phyloP scores from a whole-genome alignment of 2,797 vertebrate species.

The Percopsis omiscomaycus region DNA sequence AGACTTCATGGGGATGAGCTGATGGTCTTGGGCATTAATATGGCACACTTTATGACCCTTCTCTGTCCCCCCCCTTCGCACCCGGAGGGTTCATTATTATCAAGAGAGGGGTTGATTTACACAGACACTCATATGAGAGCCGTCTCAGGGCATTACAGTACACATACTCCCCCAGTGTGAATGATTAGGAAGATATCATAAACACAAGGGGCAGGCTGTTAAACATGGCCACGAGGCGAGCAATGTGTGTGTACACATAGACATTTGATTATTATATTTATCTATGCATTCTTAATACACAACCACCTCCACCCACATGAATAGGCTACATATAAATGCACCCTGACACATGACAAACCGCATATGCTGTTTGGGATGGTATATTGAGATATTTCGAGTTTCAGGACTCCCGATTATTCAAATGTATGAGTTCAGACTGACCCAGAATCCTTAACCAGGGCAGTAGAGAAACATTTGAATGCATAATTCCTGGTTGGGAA shows the following conservation, averaged over 20 bases:
- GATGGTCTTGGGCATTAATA: constrained; percentile 46
- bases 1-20: constrained; percentile 22
- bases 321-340: constrained; percentile 51
- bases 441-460: constrained; percentile 28
- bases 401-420: constrained; percentile 62
- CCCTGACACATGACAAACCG: constrained; percentile 70
- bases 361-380: constrained; percentile 62
- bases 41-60: constrained; percentile 54
- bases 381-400: constrained; percentile 55
- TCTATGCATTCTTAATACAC: constrained; percentile 48
- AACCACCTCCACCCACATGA: constrained; percentile 59
- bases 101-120: constrained; percentile 79
- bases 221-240: constrained; percentile 71
- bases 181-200: constrained; percentile 86
- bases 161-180: constrained; percentile 81
- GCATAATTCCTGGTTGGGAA: not conserved
- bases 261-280: constrained; percentile 56
- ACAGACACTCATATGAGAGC: constrained; percentile 84
- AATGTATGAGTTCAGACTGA: constrained; percentile 57
- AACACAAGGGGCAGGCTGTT: constrained; percentile 78
- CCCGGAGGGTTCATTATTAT: constrained; percentile 76
- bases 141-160: constrained; percentile 85
- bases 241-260: constrained; percentile 23
- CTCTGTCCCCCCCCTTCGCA: constrained; percentile 43
- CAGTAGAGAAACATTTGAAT: constrained; percentile 17